Evolutionary conservation across 2,888 invertebrate genomes (phyloP), one percentile per base, ranked within the genome.

Genomic region (Mythimna pallens): DNA sequence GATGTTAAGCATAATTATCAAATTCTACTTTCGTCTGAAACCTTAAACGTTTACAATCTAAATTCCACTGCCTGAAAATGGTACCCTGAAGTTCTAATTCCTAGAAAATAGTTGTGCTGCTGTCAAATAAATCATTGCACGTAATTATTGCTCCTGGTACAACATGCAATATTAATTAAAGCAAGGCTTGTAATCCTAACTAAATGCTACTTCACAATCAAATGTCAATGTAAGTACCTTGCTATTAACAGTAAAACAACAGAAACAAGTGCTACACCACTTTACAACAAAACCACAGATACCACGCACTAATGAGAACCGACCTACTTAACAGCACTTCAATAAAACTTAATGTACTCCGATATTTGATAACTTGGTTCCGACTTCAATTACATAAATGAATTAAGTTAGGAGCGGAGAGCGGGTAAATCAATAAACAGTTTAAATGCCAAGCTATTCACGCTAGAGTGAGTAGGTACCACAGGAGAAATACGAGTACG

Each of bases 281-380:
- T 36, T 30, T 25, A 65, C 66, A 61, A 70, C 66, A 9, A 58
- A 68, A 76, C 64, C 62, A 43, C 58, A 40, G 72, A 72, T 74
- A 76, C 62, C 22, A 34, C 66, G 68, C 55, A 72, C 74, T 83
- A 84, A 88, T 82, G 84, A 86, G 84, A 73, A 65, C 78, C 70
- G 84, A 79, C 86, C 87, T 74, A 76, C 80, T 83, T 80, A 77
- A 63, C 75, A 80, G 82, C 75, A 68, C 64, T 73, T 54, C 81
- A 83, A 78, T 89, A 82, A 86, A 87, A 83, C 74, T 81, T 88
- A 83, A 86, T 82, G 82, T 78, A 70, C 81, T 76, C 54, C 80
- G 87, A 83, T 87, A 87, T 83, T 87, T 85, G 89, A 88, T 88
- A 85, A 85, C 82, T 86, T 82, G 83, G 76, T 86, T 88, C 82